These are phyloP conservation scores for Drosophila pandora DNA, from an alignment of 1,140 invertebrate species.

Conservation along the genomic window DNA sequence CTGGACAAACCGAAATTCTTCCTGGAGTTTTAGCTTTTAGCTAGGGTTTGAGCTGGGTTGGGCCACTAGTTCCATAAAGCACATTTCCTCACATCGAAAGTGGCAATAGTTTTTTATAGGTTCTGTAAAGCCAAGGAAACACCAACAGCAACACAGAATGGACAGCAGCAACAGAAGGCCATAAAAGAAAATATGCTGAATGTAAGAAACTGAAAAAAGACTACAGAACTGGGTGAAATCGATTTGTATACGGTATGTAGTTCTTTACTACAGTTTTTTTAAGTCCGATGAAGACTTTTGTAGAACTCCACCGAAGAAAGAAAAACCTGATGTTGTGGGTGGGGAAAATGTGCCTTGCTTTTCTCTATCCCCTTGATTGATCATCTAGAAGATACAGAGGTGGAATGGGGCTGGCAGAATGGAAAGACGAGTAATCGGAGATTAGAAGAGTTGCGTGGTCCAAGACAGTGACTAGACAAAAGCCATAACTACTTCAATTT, in stretches of 20 bases:
- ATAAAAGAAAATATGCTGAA: conserved; percentile 75
- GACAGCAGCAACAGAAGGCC: conserved; percentile 41
- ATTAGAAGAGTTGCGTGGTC: conserved; percentile 21
- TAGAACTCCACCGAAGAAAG: conserved; percentile 23
- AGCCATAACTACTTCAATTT: conserved; percentile 2
- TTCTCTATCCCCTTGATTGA: conserved; percentile 30
- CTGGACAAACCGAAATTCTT: conserved; percentile 26
- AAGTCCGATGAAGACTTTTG: conserved; percentile 37
- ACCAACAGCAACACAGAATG: conserved; percentile 8
- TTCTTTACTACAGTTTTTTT: conserved; percentile 51
- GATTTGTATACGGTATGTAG: conserved; percentile 66
- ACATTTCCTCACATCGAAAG: conserved; percentile 42
- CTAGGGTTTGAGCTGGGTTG: conserved; percentile 19
- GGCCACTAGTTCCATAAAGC: conserved; percentile 18
- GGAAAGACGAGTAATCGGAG: conserved; percentile 20
- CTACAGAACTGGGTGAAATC: conserved; percentile 69
- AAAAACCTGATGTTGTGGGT: conserved; percentile 14
- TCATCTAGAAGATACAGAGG: conserved; percentile 11
- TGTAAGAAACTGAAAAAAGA: conserved; percentile 42
- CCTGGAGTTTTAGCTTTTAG: neutral
- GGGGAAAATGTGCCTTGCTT: conserved; percentile 36
- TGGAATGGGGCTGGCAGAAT: conserved; percentile 10
- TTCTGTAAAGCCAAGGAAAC: conserved; percentile 28
- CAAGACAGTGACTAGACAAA: conserved; percentile 34
- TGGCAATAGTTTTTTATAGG: conserved; percentile 70